phyloP scores from a whole-genome alignment of 2,888 invertebrate genomes.

The Pachydiplax longipennis region DNA sequence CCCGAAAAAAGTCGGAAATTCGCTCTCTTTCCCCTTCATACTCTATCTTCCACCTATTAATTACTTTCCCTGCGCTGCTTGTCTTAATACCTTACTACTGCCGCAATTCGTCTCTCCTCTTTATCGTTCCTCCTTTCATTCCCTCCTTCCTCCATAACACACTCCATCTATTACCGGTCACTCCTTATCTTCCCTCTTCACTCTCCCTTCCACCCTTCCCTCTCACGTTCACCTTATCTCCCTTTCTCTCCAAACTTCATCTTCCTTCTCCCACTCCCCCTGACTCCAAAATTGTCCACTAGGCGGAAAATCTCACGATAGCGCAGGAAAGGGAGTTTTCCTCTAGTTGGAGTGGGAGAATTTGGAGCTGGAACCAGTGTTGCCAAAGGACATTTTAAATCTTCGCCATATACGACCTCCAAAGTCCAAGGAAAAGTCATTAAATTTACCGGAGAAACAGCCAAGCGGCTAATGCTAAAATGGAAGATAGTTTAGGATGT shows the following conservation, averaged over 20 bases:
- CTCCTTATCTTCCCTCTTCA: background rate
- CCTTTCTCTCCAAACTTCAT: background rate
- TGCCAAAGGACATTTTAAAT: too few relatives aligned
- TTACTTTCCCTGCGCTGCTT: too few relatives aligned
- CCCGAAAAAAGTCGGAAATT: too few relatives aligned
- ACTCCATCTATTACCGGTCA: background rate
- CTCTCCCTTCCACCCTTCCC: background rate
- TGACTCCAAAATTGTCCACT: background rate
- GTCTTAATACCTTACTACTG: too few relatives aligned
- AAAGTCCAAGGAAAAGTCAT: too few relatives aligned
- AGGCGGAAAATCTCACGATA: slow-evolving; percentile 1
- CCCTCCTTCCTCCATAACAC: background rate
- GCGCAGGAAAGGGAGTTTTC: background rate
- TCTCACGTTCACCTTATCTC: background rate
- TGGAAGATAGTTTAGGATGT: too few relatives aligned
- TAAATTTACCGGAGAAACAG: too few relatives aligned
- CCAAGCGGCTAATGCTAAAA: too few relatives aligned
- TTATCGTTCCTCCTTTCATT: background rate
- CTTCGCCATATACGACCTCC: too few relatives aligned
- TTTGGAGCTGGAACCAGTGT: too few relatives aligned
- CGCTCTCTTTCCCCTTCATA: too few relatives aligned
- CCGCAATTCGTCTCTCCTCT: background rate
- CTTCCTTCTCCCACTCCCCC: background rate
- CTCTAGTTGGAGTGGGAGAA: background rate
- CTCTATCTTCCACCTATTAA: too few relatives aligned